These are phyloP conservation scores for Mola mola DNA, from an alignment of 2,113 vertebrate genomes.

Conservation along the genomic window DNA sequence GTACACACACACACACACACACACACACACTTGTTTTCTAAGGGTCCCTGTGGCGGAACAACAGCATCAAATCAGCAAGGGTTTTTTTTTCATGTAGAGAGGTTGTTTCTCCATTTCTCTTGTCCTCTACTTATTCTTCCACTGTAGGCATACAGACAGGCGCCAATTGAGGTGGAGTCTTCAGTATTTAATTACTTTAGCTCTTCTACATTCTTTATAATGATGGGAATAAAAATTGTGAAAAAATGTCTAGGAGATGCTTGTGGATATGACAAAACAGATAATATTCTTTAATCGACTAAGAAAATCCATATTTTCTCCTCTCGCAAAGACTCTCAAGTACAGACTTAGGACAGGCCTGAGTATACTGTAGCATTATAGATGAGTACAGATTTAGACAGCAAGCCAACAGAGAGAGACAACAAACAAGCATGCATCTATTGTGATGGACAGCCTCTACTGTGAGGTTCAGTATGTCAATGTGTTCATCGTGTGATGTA, in stretches of 20 bases:
- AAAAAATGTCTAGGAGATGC: too few species aligned
- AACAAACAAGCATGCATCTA: slow-evolving; percentile 70
- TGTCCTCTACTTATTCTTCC: slow-evolving; percentile 33
- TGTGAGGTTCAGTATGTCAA: slow-evolving; percentile 72
- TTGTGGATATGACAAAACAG: slow-evolving; percentile 4
- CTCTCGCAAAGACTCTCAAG: slow-evolving; percentile 9
- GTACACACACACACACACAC: slow-evolving; percentile 26
- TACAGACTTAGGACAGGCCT: slow-evolving; percentile 13
- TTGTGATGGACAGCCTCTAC: slow-evolving; percentile 75
- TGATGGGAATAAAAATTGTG: too few species aligned
- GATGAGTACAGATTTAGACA: slow-evolving; percentile 59
- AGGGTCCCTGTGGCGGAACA: slow-evolving; percentile 36
- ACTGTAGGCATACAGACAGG: slow-evolving; percentile 10
- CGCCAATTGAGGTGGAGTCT: not conserved
- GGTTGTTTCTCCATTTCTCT: slow-evolving; percentile 26
- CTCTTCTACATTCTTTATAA: too few species aligned
- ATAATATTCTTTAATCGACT: slow-evolving; percentile 4
- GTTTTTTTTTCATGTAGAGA: slow-evolving; percentile 38
- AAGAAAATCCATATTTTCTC: slow-evolving; percentile 14
- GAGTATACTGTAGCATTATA: slow-evolving; percentile 43
- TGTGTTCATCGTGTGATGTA: slow-evolving; percentile 69
- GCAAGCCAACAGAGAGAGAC: slow-evolving; percentile 67
- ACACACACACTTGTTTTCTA: too few species aligned
- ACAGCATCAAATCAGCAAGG: slow-evolving; percentile 22
- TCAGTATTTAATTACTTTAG: not conserved